Conservation (phyloP, 2,113 vertebrate species). For the Suricata suricatta region DNA sequence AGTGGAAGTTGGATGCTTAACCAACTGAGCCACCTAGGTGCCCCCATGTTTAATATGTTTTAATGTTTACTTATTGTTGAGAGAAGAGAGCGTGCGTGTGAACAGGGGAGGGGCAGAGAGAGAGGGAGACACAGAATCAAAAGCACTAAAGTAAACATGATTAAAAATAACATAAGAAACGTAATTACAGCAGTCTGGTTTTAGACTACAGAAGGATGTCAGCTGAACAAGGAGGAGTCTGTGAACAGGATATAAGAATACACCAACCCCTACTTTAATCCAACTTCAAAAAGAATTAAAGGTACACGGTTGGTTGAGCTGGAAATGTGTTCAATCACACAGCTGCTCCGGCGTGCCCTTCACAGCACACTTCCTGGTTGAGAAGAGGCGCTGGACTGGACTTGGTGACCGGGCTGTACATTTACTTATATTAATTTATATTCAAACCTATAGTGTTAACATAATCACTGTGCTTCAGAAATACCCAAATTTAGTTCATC, state of each 20-base stretch:
- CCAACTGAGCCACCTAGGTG: no score
- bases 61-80: no score
- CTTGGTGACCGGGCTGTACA: not conserved
- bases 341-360: not conserved
- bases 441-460: not conserved
- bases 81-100: no score
- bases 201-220: not conserved
- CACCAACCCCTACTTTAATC: not conserved
- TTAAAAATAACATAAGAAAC: not conserved
- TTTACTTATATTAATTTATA: constrained; percentile 20
- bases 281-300: not conserved
- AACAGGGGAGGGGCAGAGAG: no score
- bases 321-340: not conserved
- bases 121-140: no score
- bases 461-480: not conserved
- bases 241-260: not conserved
- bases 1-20: no score
- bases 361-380: not conserved
- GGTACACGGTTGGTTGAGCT: not conserved
- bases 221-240: constrained; percentile 1
- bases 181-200: not conserved
- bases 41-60: no score
- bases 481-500: not conserved
- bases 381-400: not conserved
- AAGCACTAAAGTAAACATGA: not conserved